These are phyloP conservation scores for Callyntrura guangdongensis DNA, from an alignment of 2,888 invertebrate species.

Conservation along the genomic window DNA sequence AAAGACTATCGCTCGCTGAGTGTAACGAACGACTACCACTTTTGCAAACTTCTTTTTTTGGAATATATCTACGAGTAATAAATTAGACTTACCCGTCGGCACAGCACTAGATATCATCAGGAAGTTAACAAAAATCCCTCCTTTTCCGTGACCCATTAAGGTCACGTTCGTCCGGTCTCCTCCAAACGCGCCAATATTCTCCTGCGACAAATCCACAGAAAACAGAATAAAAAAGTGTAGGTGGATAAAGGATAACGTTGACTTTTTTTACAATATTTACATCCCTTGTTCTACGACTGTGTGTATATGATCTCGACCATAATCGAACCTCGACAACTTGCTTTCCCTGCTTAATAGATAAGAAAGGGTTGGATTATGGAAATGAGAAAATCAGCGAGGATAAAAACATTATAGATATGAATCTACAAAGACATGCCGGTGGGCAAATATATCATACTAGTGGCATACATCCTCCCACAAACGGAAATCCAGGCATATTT, in stretches of 20 bases:
- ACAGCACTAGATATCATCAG: slow-evolving; percentile 84
- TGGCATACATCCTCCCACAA: too few species aligned
- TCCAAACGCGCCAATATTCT: slow-evolving; percentile 83
- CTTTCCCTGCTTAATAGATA: neutral
- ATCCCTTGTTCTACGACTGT: neutral
- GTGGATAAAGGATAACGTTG: slow-evolving; percentile 10
- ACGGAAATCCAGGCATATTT: too few species aligned
- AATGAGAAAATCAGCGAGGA: neutral
- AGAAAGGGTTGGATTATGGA: neutral
- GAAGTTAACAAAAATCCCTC: slow-evolving; percentile 84
- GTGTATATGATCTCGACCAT: neutral
- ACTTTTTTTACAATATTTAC: slow-evolving; percentile 24
- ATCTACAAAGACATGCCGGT: too few species aligned
- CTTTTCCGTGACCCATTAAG: slow-evolving; percentile 84
- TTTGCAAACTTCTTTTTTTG: slow-evolving; percentile 32
- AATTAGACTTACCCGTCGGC: slow-evolving; percentile 84
- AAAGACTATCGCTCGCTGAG: neutral
- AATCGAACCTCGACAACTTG: too few species aligned
- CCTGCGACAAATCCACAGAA: slow-evolving; percentile 73
- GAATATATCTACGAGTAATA: slow-evolving; percentile 70
- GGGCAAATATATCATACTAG: too few species aligned
- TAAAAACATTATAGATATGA: too few species aligned
- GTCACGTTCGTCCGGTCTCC: slow-evolving; percentile 84
- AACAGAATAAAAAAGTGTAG: slow-evolving; percentile 55
- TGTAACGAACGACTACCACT: slow-evolving; percentile 15